Base-by-base conservation (phyloP, 2,888 invertebrate genomes). In the Drosophila infuscata region DNA sequence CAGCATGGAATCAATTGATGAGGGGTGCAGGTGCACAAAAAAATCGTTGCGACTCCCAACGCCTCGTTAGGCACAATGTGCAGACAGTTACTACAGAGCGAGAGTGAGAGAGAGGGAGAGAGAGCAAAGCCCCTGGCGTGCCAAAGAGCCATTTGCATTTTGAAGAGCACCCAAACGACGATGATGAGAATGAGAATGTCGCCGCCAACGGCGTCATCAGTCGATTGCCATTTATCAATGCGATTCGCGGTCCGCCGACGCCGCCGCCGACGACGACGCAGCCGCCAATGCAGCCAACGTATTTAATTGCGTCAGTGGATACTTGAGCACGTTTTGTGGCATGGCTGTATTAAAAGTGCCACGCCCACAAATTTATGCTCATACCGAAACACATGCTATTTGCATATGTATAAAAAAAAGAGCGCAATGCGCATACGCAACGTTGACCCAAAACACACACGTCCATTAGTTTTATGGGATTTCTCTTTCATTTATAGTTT, bases 201-300 rank as follows among this genome's bases (percentile, higher is more conserved):
- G 76, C 68, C 81, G 58, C 38, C 63, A 70, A 54, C 51, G 36
- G 61, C 57, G 66, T 52, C 63, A 38, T 56, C 38, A 30, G 69
- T 52, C 77, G 71, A 81, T 87, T 82, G 89, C 81, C 89, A 84
- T 89, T 89, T 87, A 86, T 80, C 89, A 87, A 82, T 83, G 80
- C 72, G 74, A 68, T 82, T 79, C 74, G 74, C 78, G 79, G 60
- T 64, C 38, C 12, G 29, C 54, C 36, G 20, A 25, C 20, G 36
- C 35, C 29, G 29, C 29, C 12, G 29, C 29, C 36, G 25, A 25
- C 25, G 36, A 25, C 29, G 29, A 25, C 17, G 36, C 35, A 29
- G 54, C 12, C 51, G 60, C 54, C 49, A 15, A 25, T 46, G 46
- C 25, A 46, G 33, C 49, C 56, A 61, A 35, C 52, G 60, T 70